Evolutionary conservation across 92 coral and sea anemone species (phyloP), one percentile per base, ranked within the genome.

Genomic region (Ricordea florida): DNA sequence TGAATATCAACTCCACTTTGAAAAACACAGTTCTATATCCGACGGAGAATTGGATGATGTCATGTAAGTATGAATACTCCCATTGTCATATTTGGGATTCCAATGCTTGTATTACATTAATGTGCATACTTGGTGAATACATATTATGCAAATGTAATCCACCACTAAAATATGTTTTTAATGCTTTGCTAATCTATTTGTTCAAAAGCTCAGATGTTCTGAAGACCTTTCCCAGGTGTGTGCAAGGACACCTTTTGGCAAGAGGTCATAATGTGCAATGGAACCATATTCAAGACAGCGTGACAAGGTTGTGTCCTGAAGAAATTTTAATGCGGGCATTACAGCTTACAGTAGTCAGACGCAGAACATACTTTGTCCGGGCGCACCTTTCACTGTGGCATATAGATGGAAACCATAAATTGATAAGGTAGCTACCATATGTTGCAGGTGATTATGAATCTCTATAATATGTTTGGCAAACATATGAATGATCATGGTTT

Each of bases 301-400:
- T 87, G 88, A 69, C 49, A 35, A 63, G 85, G n/a, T 64, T 82
- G 13, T 69, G 75, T 36, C 89, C 89, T 26, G 89, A 88, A 69
- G 93, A 78, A 3, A 37, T 83, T 20, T 79, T 88, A 10, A 43
- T 78, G 64, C 45, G 80, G 9, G 44, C 89, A 0, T 58, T 88
- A 2, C 83, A 83, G 41, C 69, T 88, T 15, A 69, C 62, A 4
- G 44, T 64, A 69, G 71, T 85, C 34, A 50, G 55, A 37, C 18
- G 76, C 2, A 60, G 84, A 51, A 2, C 14, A 6, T 84, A 76
- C 65, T 6, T 17, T 77, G 89, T 84, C 23, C 37, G 40, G 52
- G 59, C 69, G 10, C 84, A 80, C 0, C 70, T 77, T 3, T 77
- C 80, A 10, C 62, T 83, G 26, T 75, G 88, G 87, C 81, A 72